Base-by-base conservation (phyloP, 2,797 vertebrate species). In the Sebastes steindachneri region DNA sequence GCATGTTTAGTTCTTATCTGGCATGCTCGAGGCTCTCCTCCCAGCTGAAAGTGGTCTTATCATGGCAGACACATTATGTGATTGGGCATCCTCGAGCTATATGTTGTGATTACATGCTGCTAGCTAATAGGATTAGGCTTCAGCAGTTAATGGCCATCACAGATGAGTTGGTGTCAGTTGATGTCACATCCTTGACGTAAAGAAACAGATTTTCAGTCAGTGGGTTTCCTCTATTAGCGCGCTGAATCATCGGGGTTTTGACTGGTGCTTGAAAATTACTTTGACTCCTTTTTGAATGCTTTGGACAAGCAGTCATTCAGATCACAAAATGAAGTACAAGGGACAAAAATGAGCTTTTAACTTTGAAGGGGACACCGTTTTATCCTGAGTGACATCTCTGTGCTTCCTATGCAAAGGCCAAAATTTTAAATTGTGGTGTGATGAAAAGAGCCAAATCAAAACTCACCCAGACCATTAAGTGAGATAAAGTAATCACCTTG, bases 71-170 rank as follows among this genome's bases (percentile, higher is more conserved):
- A 2, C 59, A 54, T 69, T 41, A 9, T 59, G 53, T 66, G 76
- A 86, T 83, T 67, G 76, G 75, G 7, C 70, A 5, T 79, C 60
- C 64, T 67, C 45, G 5, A 9, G 78, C 84, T 82, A 45, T 37
- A 79, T 53, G 68, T 79, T 75, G 54, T 29, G 85, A 87, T 88
- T 79, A 83, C 78, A 70, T 26, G 82, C 63, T 53, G 79, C 62
- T 35, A 4, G 71, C 63, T 48, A 79, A 82, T 31, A 7, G 74
- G 85, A 90, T 91, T 88, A 86, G 77, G 14, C 76, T 37, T 75
- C 29, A 23, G 73, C 45, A 53, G 86, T 72, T 74, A 73, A 82
- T 37, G 59, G 63, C 77, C 41, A 5, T 78, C 73, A 45, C 73
- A 60, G 55, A 88, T 68, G 60, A 81, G 72, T 73, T 23, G 23